Conservation (phyloP, 2,113 vertebrate species). For the Columbina picui region DNA sequence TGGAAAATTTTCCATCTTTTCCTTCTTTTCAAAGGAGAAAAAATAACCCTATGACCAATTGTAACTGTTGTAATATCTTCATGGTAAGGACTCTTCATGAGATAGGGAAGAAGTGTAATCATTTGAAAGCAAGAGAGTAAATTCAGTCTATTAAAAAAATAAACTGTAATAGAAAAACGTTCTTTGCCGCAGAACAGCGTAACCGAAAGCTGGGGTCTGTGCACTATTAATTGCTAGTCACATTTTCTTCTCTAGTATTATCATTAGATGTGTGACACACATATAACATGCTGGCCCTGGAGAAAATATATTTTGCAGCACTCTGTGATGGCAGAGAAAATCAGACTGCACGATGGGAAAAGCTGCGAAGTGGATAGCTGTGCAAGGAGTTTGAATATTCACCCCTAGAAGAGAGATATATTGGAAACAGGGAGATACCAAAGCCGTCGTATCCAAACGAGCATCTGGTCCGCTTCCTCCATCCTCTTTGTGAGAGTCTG, state of each 20-base stretch:
- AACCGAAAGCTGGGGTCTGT: background rate
- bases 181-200: background rate
- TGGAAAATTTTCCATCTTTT: background rate
- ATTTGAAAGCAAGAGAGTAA: background rate
- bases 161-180: background rate
- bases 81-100: background rate
- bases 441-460: background rate
- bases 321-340: background rate
- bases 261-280: background rate
- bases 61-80: background rate
- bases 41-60: background rate
- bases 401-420: background rate
- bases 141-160: background rate
- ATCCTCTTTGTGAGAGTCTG: background rate
- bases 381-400: background rate
- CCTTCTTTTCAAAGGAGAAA: background rate
- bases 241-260: background rate
- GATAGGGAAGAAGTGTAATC: background rate
- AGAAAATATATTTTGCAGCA: background rate
- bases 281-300: background rate
- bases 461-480: slow-evolving; percentile 48
- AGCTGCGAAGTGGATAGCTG: background rate
- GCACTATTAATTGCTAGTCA: background rate
- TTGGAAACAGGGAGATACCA: background rate
- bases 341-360: background rate